A percentile compares a stretch with the other conserved stretches of the same genome.
phyloP scores from a whole-genome alignment of 2,888 invertebrate species.

The Noctuana brunneofusca region DNA sequence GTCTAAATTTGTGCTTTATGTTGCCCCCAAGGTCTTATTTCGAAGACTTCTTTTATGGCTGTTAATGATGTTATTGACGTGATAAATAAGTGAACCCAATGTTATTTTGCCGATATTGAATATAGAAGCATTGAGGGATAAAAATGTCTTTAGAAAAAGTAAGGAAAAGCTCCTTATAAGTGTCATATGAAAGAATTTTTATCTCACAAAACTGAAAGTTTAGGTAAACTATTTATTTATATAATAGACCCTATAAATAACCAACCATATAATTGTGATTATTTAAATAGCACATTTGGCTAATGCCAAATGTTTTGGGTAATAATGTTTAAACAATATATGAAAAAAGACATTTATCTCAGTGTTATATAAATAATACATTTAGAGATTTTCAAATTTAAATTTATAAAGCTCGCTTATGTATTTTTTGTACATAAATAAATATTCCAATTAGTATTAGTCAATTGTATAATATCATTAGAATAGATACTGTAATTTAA shows the following conservation, averaged over 20 bases:
- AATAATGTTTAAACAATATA: constrained; percentile 42
- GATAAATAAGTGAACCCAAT: neutral
- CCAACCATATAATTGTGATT: constrained; percentile 55
- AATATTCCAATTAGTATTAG: constrained; percentile 78
- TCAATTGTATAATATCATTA: constrained; percentile 76
- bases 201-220: constrained; percentile 21
- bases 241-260: constrained; percentile 41
- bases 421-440: constrained; percentile 64
- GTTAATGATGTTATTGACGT: neutral
- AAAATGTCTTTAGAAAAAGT: neutral
- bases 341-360: constrained; percentile 50
- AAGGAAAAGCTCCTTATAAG: constrained; percentile 9
- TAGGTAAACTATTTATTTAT: constrained; percentile 36
- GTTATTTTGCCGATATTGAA: neutral
- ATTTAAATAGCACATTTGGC: constrained; percentile 36
- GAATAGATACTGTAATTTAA: constrained; percentile 59
- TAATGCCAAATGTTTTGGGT: constrained; percentile 39
- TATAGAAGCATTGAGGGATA: constrained; percentile 3
- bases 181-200: constrained; percentile 21
- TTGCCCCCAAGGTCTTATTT: neutral
- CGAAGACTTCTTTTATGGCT: neutral
- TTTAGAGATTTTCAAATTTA: constrained; percentile 37
- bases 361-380: constrained; percentile 41
- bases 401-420: constrained; percentile 53
- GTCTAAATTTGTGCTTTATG: neutral